phyloP scores from a whole-genome alignment of 2,113 vertebrate species.

The Riparia riparia region DNA sequence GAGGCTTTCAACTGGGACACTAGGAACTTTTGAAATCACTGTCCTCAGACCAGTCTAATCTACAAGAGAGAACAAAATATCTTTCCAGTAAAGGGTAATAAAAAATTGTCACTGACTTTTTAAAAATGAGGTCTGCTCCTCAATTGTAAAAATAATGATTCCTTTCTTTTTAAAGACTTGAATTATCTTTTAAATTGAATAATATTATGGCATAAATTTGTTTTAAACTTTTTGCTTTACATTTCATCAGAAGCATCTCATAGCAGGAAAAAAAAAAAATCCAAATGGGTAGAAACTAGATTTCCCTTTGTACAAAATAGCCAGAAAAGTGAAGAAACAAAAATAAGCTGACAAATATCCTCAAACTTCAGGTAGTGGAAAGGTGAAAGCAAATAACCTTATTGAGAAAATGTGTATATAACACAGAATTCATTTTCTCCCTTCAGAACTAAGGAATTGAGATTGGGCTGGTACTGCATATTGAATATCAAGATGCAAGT shows the following conservation, averaged over 20 bases:
- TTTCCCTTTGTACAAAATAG: not conserved
- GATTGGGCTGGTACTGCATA: not conserved
- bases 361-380: not conserved
- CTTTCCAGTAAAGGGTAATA: not conserved
- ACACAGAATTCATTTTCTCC: not conserved
- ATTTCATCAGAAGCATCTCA: not conserved
- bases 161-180: not conserved
- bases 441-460: not conserved
- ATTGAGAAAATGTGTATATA: fast-evolving
- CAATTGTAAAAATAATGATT: not conserved
- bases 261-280: not conserved
- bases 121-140: not conserved
- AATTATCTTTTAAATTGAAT: not conserved
- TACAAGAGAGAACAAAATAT: not conserved
- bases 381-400: not conserved
- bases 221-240: not conserved
- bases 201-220: not conserved
- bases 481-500: not conserved
- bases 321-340: not conserved
- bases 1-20: not conserved
- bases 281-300: not conserved
- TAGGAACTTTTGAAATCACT: not conserved
- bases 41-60: not conserved
- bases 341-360: not conserved
- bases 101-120: not conserved